Evolutionary conservation across 2,888 invertebrate species (phyloP).

Genomic region (Empis livida): DNA sequence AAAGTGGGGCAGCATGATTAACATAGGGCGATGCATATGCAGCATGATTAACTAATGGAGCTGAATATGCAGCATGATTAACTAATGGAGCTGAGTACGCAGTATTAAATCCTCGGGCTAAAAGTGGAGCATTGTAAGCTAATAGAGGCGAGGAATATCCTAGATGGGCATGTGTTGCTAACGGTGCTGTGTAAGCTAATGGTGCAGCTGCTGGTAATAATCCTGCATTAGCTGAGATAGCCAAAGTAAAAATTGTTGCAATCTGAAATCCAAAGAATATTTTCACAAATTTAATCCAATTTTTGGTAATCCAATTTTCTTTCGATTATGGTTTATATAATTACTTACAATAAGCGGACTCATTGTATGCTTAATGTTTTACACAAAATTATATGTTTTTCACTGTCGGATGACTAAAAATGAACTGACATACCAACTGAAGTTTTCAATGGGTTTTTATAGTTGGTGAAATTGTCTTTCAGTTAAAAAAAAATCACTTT

Average conservation of each 20-base stretch:
- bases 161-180: slow-evolving; percentile 13
- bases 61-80: slow-evolving; percentile 19
- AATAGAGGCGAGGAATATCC: slow-evolving; percentile 1
- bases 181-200: slow-evolving; percentile 13
- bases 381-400: slow-evolving; percentile 17
- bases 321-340: not conserved
- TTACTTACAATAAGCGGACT: slow-evolving; percentile 36
- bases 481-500: no score
- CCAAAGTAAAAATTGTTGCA: slow-evolving; percentile 33
- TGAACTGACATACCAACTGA: slow-evolving; percentile 34
- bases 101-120: slow-evolving; percentile 8
- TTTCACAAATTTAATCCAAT: slow-evolving; percentile 10
- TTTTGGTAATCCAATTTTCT: not conserved
- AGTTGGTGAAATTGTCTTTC: slow-evolving; percentile 7
- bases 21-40: slow-evolving; percentile 14
- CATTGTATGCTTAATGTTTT: slow-evolving; percentile 33
- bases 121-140: not conserved
- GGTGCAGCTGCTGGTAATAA: slow-evolving; percentile 22
- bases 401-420: slow-evolving; percentile 35
- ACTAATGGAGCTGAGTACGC: slow-evolving; percentile 8
- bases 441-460: slow-evolving; percentile 30
- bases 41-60: slow-evolving; percentile 13
- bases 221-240: slow-evolving; percentile 29
- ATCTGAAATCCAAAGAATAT: slow-evolving; percentile 16
- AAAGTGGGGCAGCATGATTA: slow-evolving; percentile 1